phyloP scores from a whole-genome alignment of 2,113 vertebrate genomes.

The Sitta europaea region DNA sequence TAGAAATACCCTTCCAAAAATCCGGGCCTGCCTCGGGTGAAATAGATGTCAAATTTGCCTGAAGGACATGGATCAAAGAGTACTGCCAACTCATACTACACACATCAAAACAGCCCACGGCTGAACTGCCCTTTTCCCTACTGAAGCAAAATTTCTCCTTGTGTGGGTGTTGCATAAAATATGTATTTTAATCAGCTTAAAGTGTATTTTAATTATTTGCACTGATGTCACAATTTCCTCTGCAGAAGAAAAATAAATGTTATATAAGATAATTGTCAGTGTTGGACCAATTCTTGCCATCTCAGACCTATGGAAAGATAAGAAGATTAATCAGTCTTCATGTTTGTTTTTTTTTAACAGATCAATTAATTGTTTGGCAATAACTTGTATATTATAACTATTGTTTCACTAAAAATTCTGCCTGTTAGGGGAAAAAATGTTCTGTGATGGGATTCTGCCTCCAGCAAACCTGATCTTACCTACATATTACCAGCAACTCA shows the following conservation, averaged over 20 bases:
- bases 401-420: background rate
- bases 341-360: background rate
- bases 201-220: background rate
- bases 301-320: background rate
- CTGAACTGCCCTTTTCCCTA: constrained; percentile 24
- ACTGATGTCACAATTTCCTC: background rate
- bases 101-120: background rate
- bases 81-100: constrained; percentile 5
- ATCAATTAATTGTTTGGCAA: background rate
- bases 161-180: background rate
- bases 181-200: background rate
- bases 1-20: constrained; percentile 59
- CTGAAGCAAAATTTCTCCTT: background rate
- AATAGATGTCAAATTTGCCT: constrained; percentile 68
- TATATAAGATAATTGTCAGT: background rate
- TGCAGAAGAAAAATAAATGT: background rate
- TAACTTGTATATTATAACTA: background rate
- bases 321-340: background rate
- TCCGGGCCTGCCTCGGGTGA: constrained; percentile 30
- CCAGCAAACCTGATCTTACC: background rate
- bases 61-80: constrained; percentile 53
- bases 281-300: background rate
- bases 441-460: background rate
- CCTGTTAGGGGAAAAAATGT: background rate
- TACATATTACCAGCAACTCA: background rate